A percentile compares a stretch with the other conserved stretches of the same genome.
phyloP scores from a whole-genome alignment of 2,113 vertebrate genomes.

The Centrocercus urophasianus region DNA sequence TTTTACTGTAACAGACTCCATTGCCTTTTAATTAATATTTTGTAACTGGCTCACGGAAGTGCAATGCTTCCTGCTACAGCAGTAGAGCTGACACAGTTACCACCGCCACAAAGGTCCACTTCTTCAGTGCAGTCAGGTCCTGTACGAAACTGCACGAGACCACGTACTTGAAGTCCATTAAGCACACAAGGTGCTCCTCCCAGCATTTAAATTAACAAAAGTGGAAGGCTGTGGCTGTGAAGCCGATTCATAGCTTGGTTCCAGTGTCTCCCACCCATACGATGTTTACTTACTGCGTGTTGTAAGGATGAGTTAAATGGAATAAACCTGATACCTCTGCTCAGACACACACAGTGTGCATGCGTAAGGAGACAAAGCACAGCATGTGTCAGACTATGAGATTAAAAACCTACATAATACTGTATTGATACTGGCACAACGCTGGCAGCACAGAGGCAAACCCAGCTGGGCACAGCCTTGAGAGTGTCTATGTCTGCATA shows the following conservation, averaged over 20 bases:
- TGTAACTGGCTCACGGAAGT: accelerated
- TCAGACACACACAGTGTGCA: neutral
- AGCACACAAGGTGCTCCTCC: neutral
- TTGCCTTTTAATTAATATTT: neutral
- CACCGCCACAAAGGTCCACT: neutral
- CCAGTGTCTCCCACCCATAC: neutral
- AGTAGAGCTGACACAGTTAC: neutral
- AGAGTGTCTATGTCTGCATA: no score
- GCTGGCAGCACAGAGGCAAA: no score
- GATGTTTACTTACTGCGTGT: neutral
- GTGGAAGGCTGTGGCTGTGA: neutral
- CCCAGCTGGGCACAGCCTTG: no score
- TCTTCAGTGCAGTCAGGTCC: neutral
- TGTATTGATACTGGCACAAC: neutral
- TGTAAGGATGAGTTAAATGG: neutral
- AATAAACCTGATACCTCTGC: neutral
- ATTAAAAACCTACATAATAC: neutral
- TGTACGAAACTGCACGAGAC: no score
- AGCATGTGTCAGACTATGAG: neutral
- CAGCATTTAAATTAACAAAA: neutral
- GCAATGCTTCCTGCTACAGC: accelerated
- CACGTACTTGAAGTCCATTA: neutral
- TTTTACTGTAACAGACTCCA: neutral
- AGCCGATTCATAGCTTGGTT: neutral
- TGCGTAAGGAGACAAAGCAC: neutral